These are phyloP conservation scores for Drepanosiphum platanoidis DNA, from an alignment of 2,888 invertebrate genomes.

Conservation along the genomic window DNA sequence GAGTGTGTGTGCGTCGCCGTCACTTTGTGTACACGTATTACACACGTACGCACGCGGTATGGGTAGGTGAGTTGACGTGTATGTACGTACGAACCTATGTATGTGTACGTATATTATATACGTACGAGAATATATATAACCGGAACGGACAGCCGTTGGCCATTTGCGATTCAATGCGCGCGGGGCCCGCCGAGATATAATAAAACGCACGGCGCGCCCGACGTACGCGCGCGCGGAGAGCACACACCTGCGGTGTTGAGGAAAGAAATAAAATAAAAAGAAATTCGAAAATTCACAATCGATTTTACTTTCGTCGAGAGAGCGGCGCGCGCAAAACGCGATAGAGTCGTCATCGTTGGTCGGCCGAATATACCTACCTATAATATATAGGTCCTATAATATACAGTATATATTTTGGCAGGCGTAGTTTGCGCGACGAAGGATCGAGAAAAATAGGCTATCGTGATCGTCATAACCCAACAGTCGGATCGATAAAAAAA, in stretches of 20 bases:
- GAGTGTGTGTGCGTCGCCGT: background rate
- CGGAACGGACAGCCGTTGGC: constrained; percentile 45
- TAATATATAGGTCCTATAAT: too few relatives aligned
- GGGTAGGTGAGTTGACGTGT: too few relatives aligned
- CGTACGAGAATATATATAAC: constrained; percentile 1
- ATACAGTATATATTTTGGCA: too few relatives aligned
- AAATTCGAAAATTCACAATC: background rate
- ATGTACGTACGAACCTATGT: background rate
- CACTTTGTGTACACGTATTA: background rate
- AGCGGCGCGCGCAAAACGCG: background rate
- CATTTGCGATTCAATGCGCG: constrained; percentile 19
- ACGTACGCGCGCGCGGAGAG: background rate
- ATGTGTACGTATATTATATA: background rate
- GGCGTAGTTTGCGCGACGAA: too few relatives aligned
- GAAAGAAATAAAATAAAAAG: background rate
- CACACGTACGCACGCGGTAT: background rate
- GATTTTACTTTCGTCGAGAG: constrained; percentile 4
- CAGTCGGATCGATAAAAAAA: too few relatives aligned
- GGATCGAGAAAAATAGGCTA: too few relatives aligned
- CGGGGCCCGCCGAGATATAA: background rate
- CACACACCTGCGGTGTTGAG: background rate
- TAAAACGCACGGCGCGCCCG: background rate
- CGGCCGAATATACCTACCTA: too few relatives aligned
- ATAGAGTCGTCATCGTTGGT: background rate
- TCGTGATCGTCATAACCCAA: too few relatives aligned